phyloP scores from a whole-genome alignment of 2,797 vertebrate genomes.

The Dipus sagitta region DNA sequence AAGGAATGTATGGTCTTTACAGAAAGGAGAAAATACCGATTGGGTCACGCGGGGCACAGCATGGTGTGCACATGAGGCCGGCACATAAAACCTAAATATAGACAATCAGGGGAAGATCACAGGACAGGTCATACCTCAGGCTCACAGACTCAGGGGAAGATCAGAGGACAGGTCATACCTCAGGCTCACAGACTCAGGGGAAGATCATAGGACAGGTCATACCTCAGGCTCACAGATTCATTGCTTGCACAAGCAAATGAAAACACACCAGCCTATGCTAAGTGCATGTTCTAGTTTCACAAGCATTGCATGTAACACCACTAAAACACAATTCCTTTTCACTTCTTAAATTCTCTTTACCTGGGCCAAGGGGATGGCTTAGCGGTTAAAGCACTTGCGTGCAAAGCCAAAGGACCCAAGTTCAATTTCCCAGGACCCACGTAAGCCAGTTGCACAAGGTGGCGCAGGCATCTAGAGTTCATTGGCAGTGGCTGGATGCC shows the following conservation, averaged over 20 bases:
- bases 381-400: no score
- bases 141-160: no score
- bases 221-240: background rate
- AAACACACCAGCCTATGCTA: background rate
- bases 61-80: background rate
- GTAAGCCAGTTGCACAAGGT: no score
- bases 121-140: background rate
- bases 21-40: background rate
- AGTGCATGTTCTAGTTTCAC: background rate
- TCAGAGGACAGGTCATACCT: no score
- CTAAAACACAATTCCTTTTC: background rate
- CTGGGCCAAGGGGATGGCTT: no score
- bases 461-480: no score
- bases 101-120: background rate
- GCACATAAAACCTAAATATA: background rate
- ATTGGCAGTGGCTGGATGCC: no score
- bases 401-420: no score
- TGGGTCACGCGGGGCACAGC: background rate
- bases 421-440: no score
- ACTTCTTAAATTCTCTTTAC: background rate
- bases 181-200: no score
- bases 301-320: background rate
- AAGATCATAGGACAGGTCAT: no score
- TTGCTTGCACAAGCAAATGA: background rate
- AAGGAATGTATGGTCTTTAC: constrained; percentile 48